A percentile compares a stretch with the other conserved stretches of the same genome.
These are phyloP conservation scores for Micromesistius poutassou DNA, from an alignment of 2,797 vertebrate genomes.

Conservation along the genomic window DNA sequence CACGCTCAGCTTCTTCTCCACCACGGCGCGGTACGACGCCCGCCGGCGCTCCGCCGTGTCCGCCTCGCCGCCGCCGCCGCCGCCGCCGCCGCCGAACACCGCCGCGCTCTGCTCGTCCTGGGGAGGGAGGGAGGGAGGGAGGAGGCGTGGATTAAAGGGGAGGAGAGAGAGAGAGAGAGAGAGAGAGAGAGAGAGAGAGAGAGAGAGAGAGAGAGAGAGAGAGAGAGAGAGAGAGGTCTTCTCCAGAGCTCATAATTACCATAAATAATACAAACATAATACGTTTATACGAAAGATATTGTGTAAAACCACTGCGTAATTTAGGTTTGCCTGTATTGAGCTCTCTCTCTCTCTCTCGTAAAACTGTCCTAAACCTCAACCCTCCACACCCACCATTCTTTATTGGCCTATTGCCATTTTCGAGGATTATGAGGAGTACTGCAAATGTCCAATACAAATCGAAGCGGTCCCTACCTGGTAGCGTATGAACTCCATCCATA, in stretches of 20 bases:
- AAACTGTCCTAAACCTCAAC: too few relatives aligned
- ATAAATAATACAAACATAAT: too few relatives aligned
- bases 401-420: not conserved
- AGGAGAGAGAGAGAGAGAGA: not conserved
- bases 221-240: not conserved
- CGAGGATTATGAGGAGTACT: too few relatives aligned
- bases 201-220: not conserved
- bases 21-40: constrained; percentile 76
- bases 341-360: not conserved
- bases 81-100: constrained; percentile 48
- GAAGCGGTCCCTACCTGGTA: constrained; percentile 80
- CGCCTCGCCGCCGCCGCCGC: constrained; percentile 53
- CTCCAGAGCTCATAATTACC: too few relatives aligned
- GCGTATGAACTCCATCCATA: constrained; percentile 89
- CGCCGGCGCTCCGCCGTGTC: constrained; percentile 69
- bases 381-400: not conserved
- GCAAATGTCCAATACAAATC: not conserved
- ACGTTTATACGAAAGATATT: too few relatives aligned
- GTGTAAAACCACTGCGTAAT: not conserved
- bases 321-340: not conserved
- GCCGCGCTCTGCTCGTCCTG: constrained; percentile 81
- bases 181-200: too few relatives aligned
- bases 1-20: constrained; percentile 93
- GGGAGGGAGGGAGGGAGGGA: not conserved
- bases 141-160: not conserved